Base-by-base conservation (phyloP, 2,797 vertebrate genomes). In the Cynopterus sphinx region DNA sequence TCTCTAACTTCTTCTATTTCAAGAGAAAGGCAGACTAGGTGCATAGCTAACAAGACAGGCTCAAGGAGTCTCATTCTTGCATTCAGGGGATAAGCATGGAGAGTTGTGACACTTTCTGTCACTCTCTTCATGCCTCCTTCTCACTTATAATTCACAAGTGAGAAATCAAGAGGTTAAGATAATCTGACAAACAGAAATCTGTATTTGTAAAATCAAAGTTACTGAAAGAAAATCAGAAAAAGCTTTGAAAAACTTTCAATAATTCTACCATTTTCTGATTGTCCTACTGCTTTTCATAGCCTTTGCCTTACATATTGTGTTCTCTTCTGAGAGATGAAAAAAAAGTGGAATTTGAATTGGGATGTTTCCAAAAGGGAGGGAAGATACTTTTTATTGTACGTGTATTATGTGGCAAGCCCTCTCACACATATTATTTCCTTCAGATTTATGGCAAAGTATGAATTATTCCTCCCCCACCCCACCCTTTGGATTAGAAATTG, bases 201-300 rank as follows among this genome's bases (percentile, higher is more conserved):
- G 49, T 41, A 82, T 94, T 87, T 78, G 4, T 85, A 53, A 94
- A 95, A 84, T 21, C 21, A 82, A 96, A 84, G 21, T 55, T 90
- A 86, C 43, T 75, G 10, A 92, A 95, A 53, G 77, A 74, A 95
- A 95, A n/a, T 68, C 16, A 41, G 26, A 53, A 86, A 65, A 55
- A 91, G 49, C 5, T 49, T 87, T 75, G 46, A 65, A n/a, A 83
- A 90, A 53, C 26, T 70, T 51, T 63, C 84, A 63, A 15, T 61
- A 22, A 15, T 46, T 31, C 21, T 91, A 26, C 17, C 36, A 78
- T 67, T 74, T 67, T 55, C 10, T 65, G 24, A 73, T 67, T 70
- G 81, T 93, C 26, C 68, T 33, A 59, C 16, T 79, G 31, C 17
- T 93, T 90, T 91, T 78, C 68, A 75, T 31, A 71, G 19, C 15